A percentile compares a stretch with the other conserved stretches of the same genome.
phyloP scores from a whole-genome alignment of 2,888 invertebrate species.

The Hemicrepidius hirtus region DNA sequence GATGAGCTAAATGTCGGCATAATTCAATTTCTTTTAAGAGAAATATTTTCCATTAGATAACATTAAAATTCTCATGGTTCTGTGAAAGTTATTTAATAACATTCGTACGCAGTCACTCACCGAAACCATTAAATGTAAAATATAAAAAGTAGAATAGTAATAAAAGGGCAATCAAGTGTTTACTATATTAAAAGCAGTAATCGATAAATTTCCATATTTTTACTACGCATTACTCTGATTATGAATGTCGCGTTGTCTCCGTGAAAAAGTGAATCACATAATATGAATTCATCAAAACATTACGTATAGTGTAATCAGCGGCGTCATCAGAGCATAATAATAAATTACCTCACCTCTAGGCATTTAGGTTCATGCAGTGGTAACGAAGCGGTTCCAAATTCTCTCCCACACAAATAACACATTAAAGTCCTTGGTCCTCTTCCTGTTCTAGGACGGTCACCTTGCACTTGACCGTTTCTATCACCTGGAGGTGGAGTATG shows the following conservation, averaged over 20 bases:
- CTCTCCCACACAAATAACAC: conserved; percentile 80
- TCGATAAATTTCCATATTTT: too few species aligned
- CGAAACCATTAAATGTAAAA: too few species aligned
- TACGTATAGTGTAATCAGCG: neutral
- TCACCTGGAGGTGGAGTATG: conserved; percentile 49
- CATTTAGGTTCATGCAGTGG: conserved; percentile 81
- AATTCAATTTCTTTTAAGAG: neutral
- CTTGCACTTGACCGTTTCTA: conserved; percentile 31
- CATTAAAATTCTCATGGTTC: too few species aligned
- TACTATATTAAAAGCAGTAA: too few species aligned
- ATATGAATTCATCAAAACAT: neutral
- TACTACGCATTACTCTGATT: too few species aligned
- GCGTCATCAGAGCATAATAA: conserved; percentile 21
- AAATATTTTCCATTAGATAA: too few species aligned
- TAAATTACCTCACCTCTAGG: conserved; percentile 72
- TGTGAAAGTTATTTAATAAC: too few species aligned
- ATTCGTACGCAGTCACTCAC: too few species aligned
- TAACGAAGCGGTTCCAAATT: conserved; percentile 80
- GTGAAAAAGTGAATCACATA: too few species aligned
- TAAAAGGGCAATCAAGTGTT: too few species aligned
- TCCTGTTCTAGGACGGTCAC: conserved; percentile 36
- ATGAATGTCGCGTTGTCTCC: too few species aligned
- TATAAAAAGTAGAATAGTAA: too few species aligned
- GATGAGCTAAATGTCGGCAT: neutral
- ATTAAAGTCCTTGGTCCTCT: conserved; percentile 68